A percentile compares a stretch with the other conserved stretches of the same genome.
These are phyloP conservation scores for Elysia chlorotica DNA, from an alignment of 1,140 invertebrate genomes.

Conservation along the genomic window DNA sequence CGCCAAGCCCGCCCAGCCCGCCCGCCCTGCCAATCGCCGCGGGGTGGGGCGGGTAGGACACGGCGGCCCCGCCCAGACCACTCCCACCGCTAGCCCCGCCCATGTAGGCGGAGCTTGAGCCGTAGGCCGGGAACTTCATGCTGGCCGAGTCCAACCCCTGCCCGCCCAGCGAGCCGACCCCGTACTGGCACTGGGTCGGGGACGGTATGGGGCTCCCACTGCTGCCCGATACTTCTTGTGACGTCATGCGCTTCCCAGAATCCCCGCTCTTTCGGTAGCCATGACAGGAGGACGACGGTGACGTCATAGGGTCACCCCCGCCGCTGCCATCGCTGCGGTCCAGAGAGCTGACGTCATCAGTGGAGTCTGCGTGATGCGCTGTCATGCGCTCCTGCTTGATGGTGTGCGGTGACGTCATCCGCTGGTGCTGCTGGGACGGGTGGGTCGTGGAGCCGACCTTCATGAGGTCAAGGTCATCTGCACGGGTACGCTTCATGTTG, in stretches of 20 bases:
- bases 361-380: conserved; percentile 9
- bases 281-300: neutral
- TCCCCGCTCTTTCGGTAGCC: neutral
- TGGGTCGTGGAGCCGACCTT: conserved; percentile 4
- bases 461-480: conserved; percentile 15
- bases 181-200: conserved; percentile 14
- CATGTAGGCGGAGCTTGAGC: no score
- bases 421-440: no score
- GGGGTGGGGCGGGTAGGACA: conserved; percentile 45
- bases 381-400: conserved; percentile 9
- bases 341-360: conserved; percentile 3
- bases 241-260: neutral
- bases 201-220: conserved; percentile 6
- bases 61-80: neutral
- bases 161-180: no score
- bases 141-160: no score
- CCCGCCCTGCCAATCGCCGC: conserved; percentile 33
- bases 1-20: conserved; percentile 32
- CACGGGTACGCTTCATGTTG: neutral
- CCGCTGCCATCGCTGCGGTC: conserved; percentile 3
- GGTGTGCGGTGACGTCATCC: conserved; percentile 10
- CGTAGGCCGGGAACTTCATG: no score
- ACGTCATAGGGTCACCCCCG: conserved; percentile 4
- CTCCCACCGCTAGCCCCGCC: no score
- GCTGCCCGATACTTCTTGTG: no score